phyloP scores from a whole-genome alignment of 1,140 invertebrate genomes.

The Nymphalis io region DNA sequence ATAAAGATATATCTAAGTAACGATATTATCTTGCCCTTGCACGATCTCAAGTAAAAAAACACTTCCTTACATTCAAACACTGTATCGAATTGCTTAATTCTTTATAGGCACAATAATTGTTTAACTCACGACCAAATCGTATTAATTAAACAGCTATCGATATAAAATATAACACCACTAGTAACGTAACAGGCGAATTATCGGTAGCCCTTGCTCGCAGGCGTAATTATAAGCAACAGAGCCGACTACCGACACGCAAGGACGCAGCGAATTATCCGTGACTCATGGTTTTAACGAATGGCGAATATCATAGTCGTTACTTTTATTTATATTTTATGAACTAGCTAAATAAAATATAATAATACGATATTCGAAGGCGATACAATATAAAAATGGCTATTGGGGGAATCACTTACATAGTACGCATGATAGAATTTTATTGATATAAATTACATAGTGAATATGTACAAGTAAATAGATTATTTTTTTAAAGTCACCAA shows the following conservation, averaged over 20 bases:
- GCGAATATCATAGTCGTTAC: constrained; percentile 10
- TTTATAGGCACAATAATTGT: constrained; percentile 2
- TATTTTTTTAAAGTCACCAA: too few species aligned
- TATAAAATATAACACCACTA: constrained; percentile 39
- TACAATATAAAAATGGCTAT: too few species aligned
- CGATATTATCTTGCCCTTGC: neutral
- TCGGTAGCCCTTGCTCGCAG: constrained; percentile 58
- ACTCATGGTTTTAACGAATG: constrained; percentile 48
- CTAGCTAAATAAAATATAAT: too few species aligned
- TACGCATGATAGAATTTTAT: too few species aligned
- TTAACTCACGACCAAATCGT: neutral
- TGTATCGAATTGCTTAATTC: neutral
- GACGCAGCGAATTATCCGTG: constrained; percentile 56
- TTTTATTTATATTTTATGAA: neutral
- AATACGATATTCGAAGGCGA: too few species aligned
- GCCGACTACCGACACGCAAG: constrained; percentile 60
- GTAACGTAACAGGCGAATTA: constrained; percentile 63
- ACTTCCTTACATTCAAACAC: neutral
- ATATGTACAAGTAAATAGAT: too few species aligned
- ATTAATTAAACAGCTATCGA: constrained; percentile 2
- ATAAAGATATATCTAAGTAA: neutral
- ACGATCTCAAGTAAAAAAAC: neutral
- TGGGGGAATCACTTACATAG: too few species aligned
- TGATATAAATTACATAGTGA: too few species aligned
- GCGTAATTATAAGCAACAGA: constrained; percentile 67